Conservation (phyloP, 2,888 invertebrate genomes). For the Erynnis tages region DNA sequence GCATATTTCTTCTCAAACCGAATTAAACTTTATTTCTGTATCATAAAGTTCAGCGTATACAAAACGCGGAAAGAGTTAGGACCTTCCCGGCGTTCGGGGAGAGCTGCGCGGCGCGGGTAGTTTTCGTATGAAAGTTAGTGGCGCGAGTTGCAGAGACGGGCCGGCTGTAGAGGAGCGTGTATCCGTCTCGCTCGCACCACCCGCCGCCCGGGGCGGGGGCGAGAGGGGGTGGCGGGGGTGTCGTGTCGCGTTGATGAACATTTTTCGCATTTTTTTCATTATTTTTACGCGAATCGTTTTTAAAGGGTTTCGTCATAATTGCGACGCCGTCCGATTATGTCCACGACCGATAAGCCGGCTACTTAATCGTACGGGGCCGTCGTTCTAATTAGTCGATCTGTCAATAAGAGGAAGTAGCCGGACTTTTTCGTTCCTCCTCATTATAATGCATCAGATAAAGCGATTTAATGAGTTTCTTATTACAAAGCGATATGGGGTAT, state of each 20-base stretch:
- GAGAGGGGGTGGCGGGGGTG: constrained; percentile 51
- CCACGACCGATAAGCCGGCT: constrained; percentile 57
- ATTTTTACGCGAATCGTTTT: constrained; percentile 80
- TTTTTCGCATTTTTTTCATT: constrained; percentile 80
- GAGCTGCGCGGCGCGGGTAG: constrained; percentile 76
- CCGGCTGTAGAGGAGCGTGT: constrained; percentile 43
- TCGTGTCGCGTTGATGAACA: constrained; percentile 81
- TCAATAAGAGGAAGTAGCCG: constrained; percentile 17
- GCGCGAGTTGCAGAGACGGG: constrained; percentile 72
- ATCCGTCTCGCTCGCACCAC: constrained; percentile 57
- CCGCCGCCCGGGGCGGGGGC: constrained; percentile 68
- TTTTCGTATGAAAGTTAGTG: constrained; percentile 76
- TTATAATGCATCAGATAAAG: constrained; percentile 17
- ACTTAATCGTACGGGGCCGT: constrained; percentile 31
- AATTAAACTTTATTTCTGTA: constrained; percentile 20
- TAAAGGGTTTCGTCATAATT: constrained; percentile 82
- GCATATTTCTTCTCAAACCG: constrained; percentile 24
- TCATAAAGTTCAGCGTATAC: constrained; percentile 33
- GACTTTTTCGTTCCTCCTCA: constrained; percentile 3
- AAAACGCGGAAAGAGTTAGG: constrained; percentile 33
- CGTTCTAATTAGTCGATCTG: constrained; percentile 27
- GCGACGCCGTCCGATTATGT: constrained; percentile 74
- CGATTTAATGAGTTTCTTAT: constrained; percentile 3
- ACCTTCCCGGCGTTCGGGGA: constrained; percentile 37
- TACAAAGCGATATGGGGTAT: background rate